Evolutionary conservation across 2,113 vertebrate genomes (phyloP).

Genomic region (Semnornis frantzii): DNA sequence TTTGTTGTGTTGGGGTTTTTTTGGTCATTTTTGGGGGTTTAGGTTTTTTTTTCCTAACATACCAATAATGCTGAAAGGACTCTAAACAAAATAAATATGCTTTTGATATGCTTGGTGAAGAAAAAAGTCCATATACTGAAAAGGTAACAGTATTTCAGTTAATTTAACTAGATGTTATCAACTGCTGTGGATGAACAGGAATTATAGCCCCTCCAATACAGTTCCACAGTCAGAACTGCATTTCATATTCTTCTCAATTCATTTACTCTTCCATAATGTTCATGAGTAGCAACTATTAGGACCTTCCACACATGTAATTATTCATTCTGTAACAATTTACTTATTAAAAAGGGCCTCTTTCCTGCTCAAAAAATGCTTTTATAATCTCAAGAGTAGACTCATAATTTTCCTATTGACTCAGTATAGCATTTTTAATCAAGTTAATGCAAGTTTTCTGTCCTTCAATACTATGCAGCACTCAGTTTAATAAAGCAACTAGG

Average conservation of each 20-base stretch:
- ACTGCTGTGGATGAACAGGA: background rate
- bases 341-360: constrained; percentile 1
- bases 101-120: background rate
- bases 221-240: background rate
- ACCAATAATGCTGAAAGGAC: background rate
- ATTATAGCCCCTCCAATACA: background rate
- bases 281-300: background rate
- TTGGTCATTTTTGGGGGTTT: too few relatives aligned
- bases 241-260: background rate
- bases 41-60: background rate
- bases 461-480: background rate
- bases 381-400: background rate
- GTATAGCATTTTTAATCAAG: constrained; percentile 30
- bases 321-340: constrained; percentile 1
- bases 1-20: too few relatives aligned
- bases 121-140: background rate
- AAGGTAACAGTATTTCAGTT: background rate
- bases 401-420: background rate
- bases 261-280: background rate
- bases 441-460: constrained; percentile 45
- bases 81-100: background rate
- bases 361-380: constrained; percentile 5
- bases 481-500: constrained; percentile 7
- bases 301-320: background rate
- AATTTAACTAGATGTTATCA: background rate